phyloP scores from a whole-genome alignment of 2,888 invertebrate genomes.

The Rhagonycha fulva region DNA sequence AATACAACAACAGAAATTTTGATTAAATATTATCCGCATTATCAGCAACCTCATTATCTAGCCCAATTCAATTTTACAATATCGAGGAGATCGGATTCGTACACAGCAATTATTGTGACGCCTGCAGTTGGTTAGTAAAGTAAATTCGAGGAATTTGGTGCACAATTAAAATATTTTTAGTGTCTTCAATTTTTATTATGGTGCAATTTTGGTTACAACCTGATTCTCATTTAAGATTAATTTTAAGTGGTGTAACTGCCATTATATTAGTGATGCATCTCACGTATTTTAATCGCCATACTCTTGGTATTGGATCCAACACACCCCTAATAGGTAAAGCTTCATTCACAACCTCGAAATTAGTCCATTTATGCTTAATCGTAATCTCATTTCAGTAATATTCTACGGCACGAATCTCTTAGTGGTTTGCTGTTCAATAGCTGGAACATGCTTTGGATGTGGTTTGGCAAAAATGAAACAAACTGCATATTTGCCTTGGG shows the following conservation, averaged over 20 bases:
- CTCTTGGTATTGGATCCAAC: slow-evolving; percentile 60
- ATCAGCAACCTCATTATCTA: slow-evolving; percentile 60
- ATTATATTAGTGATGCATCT: slow-evolving; percentile 64
- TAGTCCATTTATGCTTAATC: no score
- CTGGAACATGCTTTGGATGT: slow-evolving; percentile 59
- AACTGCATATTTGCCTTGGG: slow-evolving; percentile 57
- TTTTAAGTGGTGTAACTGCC: slow-evolving; percentile 62
- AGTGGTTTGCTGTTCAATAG: slow-evolving; percentile 58
- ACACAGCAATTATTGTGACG: slow-evolving; percentile 64
- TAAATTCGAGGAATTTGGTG: background rate
- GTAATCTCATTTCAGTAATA: slow-evolving; percentile 55
- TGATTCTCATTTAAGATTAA: slow-evolving; percentile 66
- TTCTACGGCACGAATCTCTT: slow-evolving; percentile 62
- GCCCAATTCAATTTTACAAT: slow-evolving; percentile 59
- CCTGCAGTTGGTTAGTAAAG: slow-evolving; percentile 60
- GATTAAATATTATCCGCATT: slow-evolving; percentile 50
- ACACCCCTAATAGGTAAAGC: slow-evolving; percentile 61
- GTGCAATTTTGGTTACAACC: slow-evolving; percentile 70
- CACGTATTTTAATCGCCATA: slow-evolving; percentile 64
- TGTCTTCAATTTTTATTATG: slow-evolving; percentile 63
- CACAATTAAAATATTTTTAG: slow-evolving; percentile 46
- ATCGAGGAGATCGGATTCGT: slow-evolving; percentile 62
- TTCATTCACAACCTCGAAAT: background rate
- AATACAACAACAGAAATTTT: background rate
- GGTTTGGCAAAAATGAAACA: slow-evolving; percentile 57